These are phyloP conservation scores for Idaea dimidiata DNA, from an alignment of 2,888 invertebrate species.

Conservation along the genomic window DNA sequence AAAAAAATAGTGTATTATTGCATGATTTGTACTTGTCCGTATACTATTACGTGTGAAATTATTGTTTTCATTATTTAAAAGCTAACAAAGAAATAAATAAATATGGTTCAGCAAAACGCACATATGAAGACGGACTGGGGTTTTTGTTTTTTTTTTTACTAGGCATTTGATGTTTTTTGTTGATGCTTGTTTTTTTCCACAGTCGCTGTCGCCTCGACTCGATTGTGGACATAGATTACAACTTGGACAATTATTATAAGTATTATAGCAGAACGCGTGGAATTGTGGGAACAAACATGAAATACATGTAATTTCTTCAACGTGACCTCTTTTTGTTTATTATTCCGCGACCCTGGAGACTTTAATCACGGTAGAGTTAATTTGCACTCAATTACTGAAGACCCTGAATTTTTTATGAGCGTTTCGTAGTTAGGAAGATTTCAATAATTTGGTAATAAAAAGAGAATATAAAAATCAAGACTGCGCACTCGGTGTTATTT, in stretches of 20 bases:
- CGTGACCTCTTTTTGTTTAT: background rate
- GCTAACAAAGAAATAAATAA: too few species aligned
- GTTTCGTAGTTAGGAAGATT: background rate
- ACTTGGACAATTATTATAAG: background rate
- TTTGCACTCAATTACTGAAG: background rate
- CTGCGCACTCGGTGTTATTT: too few species aligned
- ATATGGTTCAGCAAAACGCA: too few species aligned
- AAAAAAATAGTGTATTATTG: too few species aligned
- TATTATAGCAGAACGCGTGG: background rate
- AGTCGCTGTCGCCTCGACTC: background rate
- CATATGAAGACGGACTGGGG: too few species aligned
- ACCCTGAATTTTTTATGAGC: background rate
- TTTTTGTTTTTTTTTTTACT: too few species aligned
- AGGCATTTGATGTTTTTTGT: too few species aligned
- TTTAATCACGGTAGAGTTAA: background rate
- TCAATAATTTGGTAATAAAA: background rate
- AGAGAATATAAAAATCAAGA: background rate
- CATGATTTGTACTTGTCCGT: too few species aligned
- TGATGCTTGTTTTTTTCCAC: background rate
- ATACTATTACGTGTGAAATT: too few species aligned
- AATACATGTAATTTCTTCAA: constrained; percentile 14
- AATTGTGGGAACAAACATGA: constrained; percentile 26
- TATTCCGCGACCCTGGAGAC: background rate
- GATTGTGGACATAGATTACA: background rate
- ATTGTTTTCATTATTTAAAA: too few species aligned